Percentiles rank a stretch among this genome's conserved stretches.
These are phyloP conservation scores for Prosopocoilus inquinatus DNA, from an alignment of 2,888 invertebrate genomes.

Conservation along the genomic window DNA sequence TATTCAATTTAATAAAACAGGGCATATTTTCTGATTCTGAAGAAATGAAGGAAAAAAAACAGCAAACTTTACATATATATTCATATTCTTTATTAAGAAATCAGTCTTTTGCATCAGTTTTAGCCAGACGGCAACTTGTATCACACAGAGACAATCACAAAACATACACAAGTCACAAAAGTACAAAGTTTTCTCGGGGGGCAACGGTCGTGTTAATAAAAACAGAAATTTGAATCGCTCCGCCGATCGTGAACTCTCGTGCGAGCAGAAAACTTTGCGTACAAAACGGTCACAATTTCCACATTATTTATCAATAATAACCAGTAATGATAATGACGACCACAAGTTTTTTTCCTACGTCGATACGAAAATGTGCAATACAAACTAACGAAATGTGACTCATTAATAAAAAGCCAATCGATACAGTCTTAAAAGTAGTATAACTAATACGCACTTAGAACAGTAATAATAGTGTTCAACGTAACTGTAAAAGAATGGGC, in stretches of 20 bases:
- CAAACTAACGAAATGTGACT: constrained; percentile 10
- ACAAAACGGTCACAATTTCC: constrained; percentile 19
- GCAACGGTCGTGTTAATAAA: neutral
- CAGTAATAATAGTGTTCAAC: constrained; percentile 21
- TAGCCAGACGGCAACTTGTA: constrained; percentile 39
- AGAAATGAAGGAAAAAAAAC: constrained; percentile 1
- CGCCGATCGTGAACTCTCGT: neutral
- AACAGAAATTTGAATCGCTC: neutral
- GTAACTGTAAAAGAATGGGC: constrained; percentile 12
- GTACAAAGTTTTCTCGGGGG: constrained; percentile 29
- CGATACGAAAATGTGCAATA: constrained; percentile 13
- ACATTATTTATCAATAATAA: constrained; percentile 16
- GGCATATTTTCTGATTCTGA: neutral
- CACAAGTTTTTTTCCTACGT: constrained; percentile 28
- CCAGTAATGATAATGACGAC: constrained; percentile 27
- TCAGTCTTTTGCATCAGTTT: constrained; percentile 49
- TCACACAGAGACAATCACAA: constrained; percentile 49
- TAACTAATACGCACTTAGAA: constrained; percentile 11
- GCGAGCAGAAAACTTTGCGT: constrained; percentile 25
- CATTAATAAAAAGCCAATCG: constrained; percentile 19
- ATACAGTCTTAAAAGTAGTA: constrained; percentile 32
- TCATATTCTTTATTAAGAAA: constrained; percentile 43
- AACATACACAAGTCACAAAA: constrained; percentile 41
- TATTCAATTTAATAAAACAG: too few relatives aligned
- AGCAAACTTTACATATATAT: constrained; percentile 7